phyloP scores from a whole-genome alignment of 1,140 invertebrate species.

The Mesaphorura yosii region DNA sequence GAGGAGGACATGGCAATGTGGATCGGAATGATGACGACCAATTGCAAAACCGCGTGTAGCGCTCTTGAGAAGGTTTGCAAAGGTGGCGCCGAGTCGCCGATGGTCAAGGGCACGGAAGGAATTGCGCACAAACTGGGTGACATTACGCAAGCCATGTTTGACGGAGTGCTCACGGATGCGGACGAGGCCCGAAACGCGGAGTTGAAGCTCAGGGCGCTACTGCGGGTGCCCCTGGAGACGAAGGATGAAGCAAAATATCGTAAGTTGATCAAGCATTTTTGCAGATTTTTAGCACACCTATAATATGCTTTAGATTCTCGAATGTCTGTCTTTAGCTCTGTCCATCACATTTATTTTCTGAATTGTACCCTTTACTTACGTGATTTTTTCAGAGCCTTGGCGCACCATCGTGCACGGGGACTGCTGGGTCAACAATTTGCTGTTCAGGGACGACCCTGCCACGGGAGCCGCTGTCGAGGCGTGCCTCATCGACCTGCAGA shows the following conservation, averaged over 20 bases:
- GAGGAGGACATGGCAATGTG: neutral
- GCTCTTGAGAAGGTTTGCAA: neutral
- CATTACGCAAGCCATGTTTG: neutral
- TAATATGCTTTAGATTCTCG: neutral
- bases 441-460: constrained; percentile 39
- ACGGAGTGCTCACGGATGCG: neutral
- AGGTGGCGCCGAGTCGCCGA: too few relatives aligned
- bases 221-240: neutral
- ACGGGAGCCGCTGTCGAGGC: constrained; percentile 34
- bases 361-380: neutral
- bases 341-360: neutral
- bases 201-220: neutral
- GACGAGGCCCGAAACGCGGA: neutral
- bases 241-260: neutral
- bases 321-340: neutral
- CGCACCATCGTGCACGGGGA: constrained; percentile 47
- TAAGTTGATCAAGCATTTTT: neutral
- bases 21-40: neutral
- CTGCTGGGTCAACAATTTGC: constrained; percentile 36
- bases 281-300: neutral
- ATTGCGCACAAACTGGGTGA: too few relatives aligned
- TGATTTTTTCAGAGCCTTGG: neutral
- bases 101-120: too few relatives aligned
- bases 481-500: constrained; percentile 46
- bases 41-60: neutral